A percentile compares a stretch with the other conserved stretches of the same genome.
Evolutionary conservation across 2,888 invertebrate genomes (phyloP).

Genomic region (Hirtodrosophila histrioides): DNA sequence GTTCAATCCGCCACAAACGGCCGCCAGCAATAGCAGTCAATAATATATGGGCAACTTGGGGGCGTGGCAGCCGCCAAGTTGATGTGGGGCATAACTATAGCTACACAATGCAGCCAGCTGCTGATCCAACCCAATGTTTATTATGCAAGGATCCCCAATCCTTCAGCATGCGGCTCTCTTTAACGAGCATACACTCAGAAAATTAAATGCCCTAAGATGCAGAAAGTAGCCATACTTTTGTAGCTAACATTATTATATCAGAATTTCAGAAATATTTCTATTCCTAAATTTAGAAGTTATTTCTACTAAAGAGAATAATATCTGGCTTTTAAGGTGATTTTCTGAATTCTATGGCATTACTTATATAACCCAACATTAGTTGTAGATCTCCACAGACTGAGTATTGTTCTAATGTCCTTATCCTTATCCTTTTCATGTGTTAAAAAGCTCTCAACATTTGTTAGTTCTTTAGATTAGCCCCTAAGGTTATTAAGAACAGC

Average conservation of each 20-base stretch:
- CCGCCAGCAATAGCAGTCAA: conserved; percentile 62
- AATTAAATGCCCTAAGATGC: too few species aligned
- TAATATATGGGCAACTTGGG: conserved; percentile 32
- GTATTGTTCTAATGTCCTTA: conserved; percentile 49
- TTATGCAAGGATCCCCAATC: conserved; percentile 8
- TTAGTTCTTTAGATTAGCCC: conserved; percentile 5
- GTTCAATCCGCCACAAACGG: conserved; percentile 79
- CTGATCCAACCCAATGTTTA: conserved; percentile 12
- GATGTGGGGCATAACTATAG: background rate
- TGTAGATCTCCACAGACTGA: conserved; percentile 79
- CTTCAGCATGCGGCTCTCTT: too few species aligned
- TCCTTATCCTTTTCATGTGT: background rate
- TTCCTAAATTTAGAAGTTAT: too few species aligned
- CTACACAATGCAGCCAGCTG: conserved; percentile 1
- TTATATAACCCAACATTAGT: conserved; percentile 46
- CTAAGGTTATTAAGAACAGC: conserved; percentile 25
- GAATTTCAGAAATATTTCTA: too few species aligned
- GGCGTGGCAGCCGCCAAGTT: conserved; percentile 30
- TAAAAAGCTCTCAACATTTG: conserved; percentile 49
- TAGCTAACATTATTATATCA: too few species aligned
- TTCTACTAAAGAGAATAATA: too few species aligned
- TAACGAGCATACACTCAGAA: too few species aligned
- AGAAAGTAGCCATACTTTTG: too few species aligned
- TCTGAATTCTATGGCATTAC: conserved; percentile 22
- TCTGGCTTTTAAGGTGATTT: too few species aligned